These are phyloP conservation scores for Betta splendens DNA, from an alignment of 2,797 vertebrate genomes.

Conservation along the genomic window DNA sequence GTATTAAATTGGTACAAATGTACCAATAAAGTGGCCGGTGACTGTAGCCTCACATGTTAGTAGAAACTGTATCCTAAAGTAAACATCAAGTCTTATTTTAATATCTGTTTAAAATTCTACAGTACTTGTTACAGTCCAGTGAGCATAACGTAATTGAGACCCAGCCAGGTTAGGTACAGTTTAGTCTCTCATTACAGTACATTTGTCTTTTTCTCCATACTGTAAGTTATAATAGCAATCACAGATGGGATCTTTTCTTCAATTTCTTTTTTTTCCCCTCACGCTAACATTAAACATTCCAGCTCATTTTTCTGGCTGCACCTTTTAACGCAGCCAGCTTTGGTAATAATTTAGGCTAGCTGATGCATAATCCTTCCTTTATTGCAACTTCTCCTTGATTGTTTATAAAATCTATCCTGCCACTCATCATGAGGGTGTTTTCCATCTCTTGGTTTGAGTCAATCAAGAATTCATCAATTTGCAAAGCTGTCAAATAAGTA, in stretches of 20 bases:
- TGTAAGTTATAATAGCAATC: conserved; percentile 8
- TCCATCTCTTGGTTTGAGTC: not conserved
- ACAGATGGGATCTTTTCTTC: conserved; percentile 23
- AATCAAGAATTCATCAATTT: conserved; percentile 1
- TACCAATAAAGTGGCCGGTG: too few species aligned
- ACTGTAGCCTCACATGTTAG: too few species aligned
- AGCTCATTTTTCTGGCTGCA: conserved; percentile 16
- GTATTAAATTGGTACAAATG: too few species aligned
- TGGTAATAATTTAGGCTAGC: conserved; percentile 10
- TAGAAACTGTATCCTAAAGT: too few species aligned
- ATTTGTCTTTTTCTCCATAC: not conserved
- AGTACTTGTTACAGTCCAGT: not conserved
- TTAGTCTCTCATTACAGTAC: not conserved
- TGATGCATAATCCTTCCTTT: conserved; percentile 3
- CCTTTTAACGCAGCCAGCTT: not conserved
- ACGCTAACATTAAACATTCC: conserved; percentile 38
- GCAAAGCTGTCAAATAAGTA: not conserved
- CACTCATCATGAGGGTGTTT: conserved; percentile 3
- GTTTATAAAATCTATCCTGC: not conserved
- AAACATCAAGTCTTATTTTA: too few species aligned
- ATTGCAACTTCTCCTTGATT: not conserved
- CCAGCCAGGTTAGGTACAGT: not conserved
- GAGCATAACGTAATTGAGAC: not conserved
- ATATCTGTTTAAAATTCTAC: not conserved
- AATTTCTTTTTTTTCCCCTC: conserved; percentile 6